A percentile compares a stretch with the other conserved stretches of the same genome.
phyloP scores from a whole-genome alignment of 2,113 vertebrate species.

The human (Homo sapiens) region GRCh38 chr9:24263501-24264000 shows the following conservation, averaged over 20 bases:
- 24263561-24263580: slow-evolving; percentile 11
- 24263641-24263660: slow-evolving; percentile 56
- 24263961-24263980: background rate
- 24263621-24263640: slow-evolving; percentile 49
- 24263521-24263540: slow-evolving; percentile 36
- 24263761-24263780: slow-evolving; percentile 61
- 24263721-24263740: slow-evolving; percentile 59
- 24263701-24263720: slow-evolving; percentile 50
- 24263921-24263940: background rate
- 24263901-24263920: background rate
- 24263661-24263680: background rate
- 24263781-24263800: slow-evolving; percentile 57
- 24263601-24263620: slow-evolving; percentile 55
- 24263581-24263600: background rate
- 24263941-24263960: background rate
- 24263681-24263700: slow-evolving; percentile 53
- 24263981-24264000: background rate
- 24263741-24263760: slow-evolving; percentile 54
- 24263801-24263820: slow-evolving; percentile 42
- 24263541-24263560: slow-evolving; percentile 6
- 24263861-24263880: background rate
- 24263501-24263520: background rate
- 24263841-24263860: slow-evolving; percentile 43
- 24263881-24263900: background rate
- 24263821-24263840: slow-evolving; percentile 22